Percentiles rank a stretch among this genome's conserved stretches.
These are phyloP conservation scores for Seira ritae DNA, from an alignment of 2,888 invertebrate species.

Conservation along the genomic window DNA sequence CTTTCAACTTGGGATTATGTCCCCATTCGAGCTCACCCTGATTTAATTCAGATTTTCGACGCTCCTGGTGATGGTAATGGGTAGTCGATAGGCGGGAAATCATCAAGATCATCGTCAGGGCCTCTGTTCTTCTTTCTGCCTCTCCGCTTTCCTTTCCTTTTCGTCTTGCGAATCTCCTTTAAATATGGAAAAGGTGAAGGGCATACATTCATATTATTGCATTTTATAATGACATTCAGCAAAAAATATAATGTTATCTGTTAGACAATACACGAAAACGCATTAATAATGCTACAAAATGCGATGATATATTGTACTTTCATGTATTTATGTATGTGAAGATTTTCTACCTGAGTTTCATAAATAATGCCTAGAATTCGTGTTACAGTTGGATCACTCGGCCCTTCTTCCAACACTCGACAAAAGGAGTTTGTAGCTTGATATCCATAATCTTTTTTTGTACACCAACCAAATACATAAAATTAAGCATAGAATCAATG, in stretches of 20 bases:
- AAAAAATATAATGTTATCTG: no score
- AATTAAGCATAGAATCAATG: not conserved
- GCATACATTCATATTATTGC: no score
- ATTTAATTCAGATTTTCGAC: not conserved
- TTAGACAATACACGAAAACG: no score
- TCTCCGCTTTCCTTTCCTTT: slow-evolving; percentile 33
- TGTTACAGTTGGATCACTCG: slow-evolving; percentile 40
- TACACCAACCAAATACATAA: not conserved
- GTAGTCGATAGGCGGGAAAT: slow-evolving; percentile 44
- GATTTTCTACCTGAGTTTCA: slow-evolving; percentile 36
- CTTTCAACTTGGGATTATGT: not conserved
- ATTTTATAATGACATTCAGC: no score
- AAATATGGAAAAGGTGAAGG: not conserved
- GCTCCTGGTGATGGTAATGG: slow-evolving; percentile 6
- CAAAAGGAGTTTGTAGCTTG: slow-evolving; percentile 52
- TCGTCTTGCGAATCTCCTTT: slow-evolving; percentile 49
- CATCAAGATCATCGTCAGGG: slow-evolving; percentile 40
- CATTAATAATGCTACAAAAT: no score
- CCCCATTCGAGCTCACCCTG: not conserved
- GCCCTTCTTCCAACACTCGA: slow-evolving; percentile 52
- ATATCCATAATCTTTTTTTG: slow-evolving; percentile 34
- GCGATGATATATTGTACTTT: not conserved
- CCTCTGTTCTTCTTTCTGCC: slow-evolving; percentile 31
- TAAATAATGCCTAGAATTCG: slow-evolving; percentile 50
- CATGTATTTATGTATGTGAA: not conserved